These are phyloP conservation scores for Adrianichthys oophorus DNA, from an alignment of 2,797 vertebrate species.

Conservation along the genomic window DNA sequence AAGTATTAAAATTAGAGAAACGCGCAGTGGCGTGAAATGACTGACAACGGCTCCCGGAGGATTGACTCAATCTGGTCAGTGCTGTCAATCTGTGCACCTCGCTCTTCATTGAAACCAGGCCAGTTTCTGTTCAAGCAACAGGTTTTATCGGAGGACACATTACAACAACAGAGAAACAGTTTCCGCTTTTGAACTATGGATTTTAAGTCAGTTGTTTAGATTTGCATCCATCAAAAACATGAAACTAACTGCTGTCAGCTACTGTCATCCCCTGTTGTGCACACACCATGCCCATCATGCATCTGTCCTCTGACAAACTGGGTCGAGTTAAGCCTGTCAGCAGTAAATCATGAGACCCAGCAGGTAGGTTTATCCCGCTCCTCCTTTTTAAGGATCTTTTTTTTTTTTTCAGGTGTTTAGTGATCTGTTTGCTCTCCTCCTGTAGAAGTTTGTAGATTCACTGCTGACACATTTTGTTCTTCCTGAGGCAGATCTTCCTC, in stretches of 20 bases:
- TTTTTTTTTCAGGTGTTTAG: not conserved
- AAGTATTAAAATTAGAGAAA: no score
- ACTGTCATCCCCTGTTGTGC: constrained; percentile 7
- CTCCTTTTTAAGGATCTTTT: not conserved
- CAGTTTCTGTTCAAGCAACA: no score
- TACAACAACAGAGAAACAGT: no score
- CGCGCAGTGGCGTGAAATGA: no score
- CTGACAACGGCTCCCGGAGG: no score
- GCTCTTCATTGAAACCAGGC: no score
- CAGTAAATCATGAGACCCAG: not conserved
- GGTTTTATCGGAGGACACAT: no score
- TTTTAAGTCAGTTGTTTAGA: not conserved
- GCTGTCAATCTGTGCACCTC: no score
- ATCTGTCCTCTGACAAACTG: constrained; percentile 4
- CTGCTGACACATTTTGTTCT: constrained; percentile 34
- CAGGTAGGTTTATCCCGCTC: not conserved
- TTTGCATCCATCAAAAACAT: constrained; percentile 10
- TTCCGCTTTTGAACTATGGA: not conserved
- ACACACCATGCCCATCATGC: constrained; percentile 14
- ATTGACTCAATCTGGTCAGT: no score
- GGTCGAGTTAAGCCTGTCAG: constrained; percentile 4
- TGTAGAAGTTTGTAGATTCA: constrained; percentile 1
- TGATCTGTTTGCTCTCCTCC: constrained; percentile 8
- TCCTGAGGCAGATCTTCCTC: constrained; percentile 23
- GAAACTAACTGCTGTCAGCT: constrained; percentile 1